Evolutionary conservation across 1,140 invertebrate species (phyloP).

Genomic region (Drosophila teissieri): DNA sequence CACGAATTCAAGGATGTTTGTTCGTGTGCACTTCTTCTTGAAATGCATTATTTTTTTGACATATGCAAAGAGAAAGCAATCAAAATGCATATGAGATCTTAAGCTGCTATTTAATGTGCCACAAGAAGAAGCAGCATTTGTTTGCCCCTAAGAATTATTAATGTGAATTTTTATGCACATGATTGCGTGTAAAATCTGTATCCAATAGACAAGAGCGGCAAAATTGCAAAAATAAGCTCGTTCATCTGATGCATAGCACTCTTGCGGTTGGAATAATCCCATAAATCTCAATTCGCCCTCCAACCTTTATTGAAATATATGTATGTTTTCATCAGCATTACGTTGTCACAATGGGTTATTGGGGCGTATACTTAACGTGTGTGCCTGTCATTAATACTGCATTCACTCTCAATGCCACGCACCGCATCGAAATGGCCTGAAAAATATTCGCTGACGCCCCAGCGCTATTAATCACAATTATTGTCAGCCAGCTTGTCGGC

Average conservation of each 20-base stretch:
- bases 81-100: not conserved
- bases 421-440: conserved; percentile 19
- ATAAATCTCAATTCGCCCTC: conserved; percentile 28
- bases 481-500: conserved; percentile 41
- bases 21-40: not conserved
- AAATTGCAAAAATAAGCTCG: not conserved
- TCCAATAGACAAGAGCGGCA: conserved; percentile 19
- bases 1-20: not conserved
- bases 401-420: conserved; percentile 37
- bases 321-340: conserved; percentile 34
- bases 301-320: conserved; percentile 13
- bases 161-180: conserved; percentile 34
- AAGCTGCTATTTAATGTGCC: not conserved
- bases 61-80: not conserved
- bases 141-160: conserved; percentile 53
- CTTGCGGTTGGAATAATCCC: not conserved
- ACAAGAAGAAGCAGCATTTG: not conserved
- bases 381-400: conserved; percentile 37
- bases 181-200: not conserved
- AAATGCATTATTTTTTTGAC: not conserved
- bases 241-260: not conserved
- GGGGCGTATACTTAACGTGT: conserved; percentile 34
- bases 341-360: conserved; percentile 11
- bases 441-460: conserved; percentile 44
- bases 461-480: conserved; percentile 73